phyloP scores from a whole-genome alignment of 2,797 vertebrate species.

The Muscicapa striata region DNA sequence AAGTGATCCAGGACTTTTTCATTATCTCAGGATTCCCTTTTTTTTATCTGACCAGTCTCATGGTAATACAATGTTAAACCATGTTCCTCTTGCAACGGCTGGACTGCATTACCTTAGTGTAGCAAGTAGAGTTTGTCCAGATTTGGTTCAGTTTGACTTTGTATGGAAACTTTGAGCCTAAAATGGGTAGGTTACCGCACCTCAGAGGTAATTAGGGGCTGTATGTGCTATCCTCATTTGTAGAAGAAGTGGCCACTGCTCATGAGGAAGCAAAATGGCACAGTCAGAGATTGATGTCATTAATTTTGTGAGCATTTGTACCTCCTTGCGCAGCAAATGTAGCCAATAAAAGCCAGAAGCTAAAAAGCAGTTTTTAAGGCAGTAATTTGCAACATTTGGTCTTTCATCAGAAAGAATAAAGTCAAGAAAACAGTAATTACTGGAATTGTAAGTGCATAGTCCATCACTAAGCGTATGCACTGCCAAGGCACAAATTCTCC shows the following conservation, averaged over 20 bases:
- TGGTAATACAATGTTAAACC: fast-evolving
- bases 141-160: not conserved
- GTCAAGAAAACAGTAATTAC: not conserved
- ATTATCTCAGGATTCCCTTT: not conserved
- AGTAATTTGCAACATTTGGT: not conserved
- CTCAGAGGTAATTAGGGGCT: not conserved
- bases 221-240: not conserved
- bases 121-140: not conserved
- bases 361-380: not conserved
- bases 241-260: not conserved
- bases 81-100: not conserved
- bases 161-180: not conserved
- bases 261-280: not conserved
- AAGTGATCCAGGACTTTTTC: not conserved
- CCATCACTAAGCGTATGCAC: not conserved
- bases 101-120: not conserved
- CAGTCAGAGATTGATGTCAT: not conserved
- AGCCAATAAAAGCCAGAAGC: slow-evolving; percentile 19
- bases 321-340: slow-evolving; percentile 50
- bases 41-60: not conserved
- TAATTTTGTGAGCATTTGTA: not conserved
- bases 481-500: not conserved
- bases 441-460: not conserved
- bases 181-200: not conserved
- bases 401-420: not conserved